Evolutionary conservation across 2,797 vertebrate species (phyloP).

Genomic region (Galaxias olidus): DNA sequence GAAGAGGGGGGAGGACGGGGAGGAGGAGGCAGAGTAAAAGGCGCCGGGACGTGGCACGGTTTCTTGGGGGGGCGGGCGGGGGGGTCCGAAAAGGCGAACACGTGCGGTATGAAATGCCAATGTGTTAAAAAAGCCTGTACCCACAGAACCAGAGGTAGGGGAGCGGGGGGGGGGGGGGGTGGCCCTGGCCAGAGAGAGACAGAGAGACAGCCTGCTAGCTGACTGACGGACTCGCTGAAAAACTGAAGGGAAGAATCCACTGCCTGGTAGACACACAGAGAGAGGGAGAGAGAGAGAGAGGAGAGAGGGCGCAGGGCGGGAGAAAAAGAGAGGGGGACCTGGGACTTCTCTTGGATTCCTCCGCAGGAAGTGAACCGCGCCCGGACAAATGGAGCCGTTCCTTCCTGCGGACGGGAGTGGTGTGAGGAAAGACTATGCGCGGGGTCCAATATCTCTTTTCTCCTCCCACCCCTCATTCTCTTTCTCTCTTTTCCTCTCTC

Average conservation of each 20-base stretch:
- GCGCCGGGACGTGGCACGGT: constrained; percentile 38
- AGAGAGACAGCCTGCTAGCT: constrained; percentile 6
- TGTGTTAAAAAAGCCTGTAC: constrained; percentile 68
- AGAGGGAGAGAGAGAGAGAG: neutral
- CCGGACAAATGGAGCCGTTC: too few relatives aligned
- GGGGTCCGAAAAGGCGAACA: constrained; percentile 60
- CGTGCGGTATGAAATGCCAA: constrained; percentile 51
- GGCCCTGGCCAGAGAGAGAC: constrained; percentile 59
- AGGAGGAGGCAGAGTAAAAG: constrained; percentile 34
- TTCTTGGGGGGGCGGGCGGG: too few relatives aligned
- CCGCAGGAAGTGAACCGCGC: too few relatives aligned
- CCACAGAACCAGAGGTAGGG: constrained; percentile 62
- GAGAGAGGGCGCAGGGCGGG: neutral
- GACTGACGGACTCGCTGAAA: constrained; percentile 17
- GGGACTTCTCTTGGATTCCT: too few relatives aligned
- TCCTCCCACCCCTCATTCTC: neutral
- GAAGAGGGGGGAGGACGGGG: constrained; percentile 14
- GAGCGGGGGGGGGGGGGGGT: constrained; percentile 36
- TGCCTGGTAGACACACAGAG: neutral
- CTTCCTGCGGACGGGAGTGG: too few relatives aligned
- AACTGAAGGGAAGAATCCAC: neutral
- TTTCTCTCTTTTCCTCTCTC: neutral
- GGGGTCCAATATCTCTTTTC: neutral
- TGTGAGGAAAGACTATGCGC: too few relatives aligned
- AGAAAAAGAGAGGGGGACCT: too few relatives aligned